Evolutionary conservation across 2,113 vertebrate genomes (phyloP), one percentile per base, ranked within the genome.

Genomic region (Platycercus adscitus): DNA sequence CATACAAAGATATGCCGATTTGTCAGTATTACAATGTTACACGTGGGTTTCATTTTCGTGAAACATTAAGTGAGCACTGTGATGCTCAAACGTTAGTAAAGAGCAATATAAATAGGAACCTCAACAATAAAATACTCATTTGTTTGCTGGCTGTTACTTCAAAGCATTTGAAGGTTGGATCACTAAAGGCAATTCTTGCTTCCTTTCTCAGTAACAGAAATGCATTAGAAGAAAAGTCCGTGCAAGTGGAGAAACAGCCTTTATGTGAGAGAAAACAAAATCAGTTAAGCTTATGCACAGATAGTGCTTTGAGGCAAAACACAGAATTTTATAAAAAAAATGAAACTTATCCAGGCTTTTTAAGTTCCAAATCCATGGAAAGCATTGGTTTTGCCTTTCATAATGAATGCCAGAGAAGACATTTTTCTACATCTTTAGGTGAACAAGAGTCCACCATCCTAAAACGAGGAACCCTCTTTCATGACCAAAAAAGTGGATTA

Each of bases 61-160:
- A 88, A 75, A 85, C 26, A n/a, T 77, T 96, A 41, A 71, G 81
- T 2, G 6, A 88, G 43, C 61, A 61, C 39, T 56, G 11, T 79
- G 58, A 17, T 87, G 23, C 56, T 83, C 87, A 68, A 76, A 85
- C 84, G 39, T 25, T 94, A 68, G 70, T 82, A 80, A 92, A 52
- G 17, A 70, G 52, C 41, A 83, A 49, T 81, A 69, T 52, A 53
- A 83, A 64, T 64, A 60, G 65, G 41, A 90, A 31, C 28, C 68
- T 50, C 55, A 83, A 39, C 3, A 86, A 41, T 89, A 55, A 53
- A 65, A 72, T 75, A 82, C 44, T 63, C 18, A 70, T 83, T 75
- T 84, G 13, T 89, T 96, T 91, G 56, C 90, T 91, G 91, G 53
- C 13, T 55, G n/a, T 17, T 65, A 26, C 94, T 95, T 95, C 41